Conservation (phyloP, 2,888 invertebrate genomes). For the Lissocephala sabroskyi region DNA sequence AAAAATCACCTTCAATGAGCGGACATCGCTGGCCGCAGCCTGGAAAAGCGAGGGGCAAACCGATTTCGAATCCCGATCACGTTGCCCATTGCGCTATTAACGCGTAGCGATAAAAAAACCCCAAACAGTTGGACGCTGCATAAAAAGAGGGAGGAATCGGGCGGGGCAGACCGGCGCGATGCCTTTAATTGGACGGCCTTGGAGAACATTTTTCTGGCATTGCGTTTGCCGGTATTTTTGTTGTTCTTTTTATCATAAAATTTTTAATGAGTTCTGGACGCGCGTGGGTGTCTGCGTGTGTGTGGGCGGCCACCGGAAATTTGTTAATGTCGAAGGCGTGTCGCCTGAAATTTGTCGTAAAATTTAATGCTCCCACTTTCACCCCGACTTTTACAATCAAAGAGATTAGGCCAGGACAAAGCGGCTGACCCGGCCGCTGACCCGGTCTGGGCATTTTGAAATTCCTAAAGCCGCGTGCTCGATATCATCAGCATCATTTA, state of each 20-base stretch:
- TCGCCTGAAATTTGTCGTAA: constrained; percentile 33
- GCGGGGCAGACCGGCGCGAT: too few relatives aligned
- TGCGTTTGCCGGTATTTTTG: too few relatives aligned
- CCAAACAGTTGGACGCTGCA: constrained; percentile 40
- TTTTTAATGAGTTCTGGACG: too few relatives aligned
- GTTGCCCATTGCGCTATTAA: constrained; percentile 14
- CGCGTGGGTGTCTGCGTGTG: too few relatives aligned
- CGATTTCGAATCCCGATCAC: constrained; percentile 43
- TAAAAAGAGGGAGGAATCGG: too few relatives aligned
- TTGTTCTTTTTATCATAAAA: too few relatives aligned
- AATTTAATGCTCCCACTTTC: constrained; percentile 42
- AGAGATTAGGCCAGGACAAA: constrained; percentile 10
- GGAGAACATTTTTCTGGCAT: too few relatives aligned
- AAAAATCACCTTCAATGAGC: neutral
- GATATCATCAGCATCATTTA: too few relatives aligned
- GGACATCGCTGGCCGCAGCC: neutral
- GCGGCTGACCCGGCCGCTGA: neutral
- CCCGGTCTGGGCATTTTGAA: constrained; percentile 8
- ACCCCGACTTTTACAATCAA: too few relatives aligned
- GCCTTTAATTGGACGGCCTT: too few relatives aligned
- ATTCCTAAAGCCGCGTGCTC: constrained; percentile 39
- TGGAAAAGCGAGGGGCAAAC: too few relatives aligned
- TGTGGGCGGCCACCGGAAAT: neutral
- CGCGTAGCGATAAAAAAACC: too few relatives aligned
- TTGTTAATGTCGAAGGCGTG: neutral